Conservation (phyloP, 1,140 invertebrate genomes). For the Lordiphosa stackelbergi region DNA sequence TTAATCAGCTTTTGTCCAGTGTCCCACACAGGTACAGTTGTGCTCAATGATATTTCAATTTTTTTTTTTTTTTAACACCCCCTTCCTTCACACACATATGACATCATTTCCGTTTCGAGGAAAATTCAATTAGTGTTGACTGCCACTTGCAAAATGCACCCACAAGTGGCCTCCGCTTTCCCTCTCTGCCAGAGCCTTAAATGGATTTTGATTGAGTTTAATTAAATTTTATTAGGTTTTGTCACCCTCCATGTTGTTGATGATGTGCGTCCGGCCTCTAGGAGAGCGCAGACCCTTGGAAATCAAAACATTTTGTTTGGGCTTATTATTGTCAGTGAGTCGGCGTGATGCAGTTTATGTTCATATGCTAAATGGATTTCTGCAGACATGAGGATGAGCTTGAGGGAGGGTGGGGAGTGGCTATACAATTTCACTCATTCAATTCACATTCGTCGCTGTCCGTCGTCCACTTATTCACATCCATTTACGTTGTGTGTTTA, state of each 20-base stretch:
- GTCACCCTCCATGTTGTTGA: conserved; percentile 54
- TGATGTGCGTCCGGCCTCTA: conserved; percentile 52
- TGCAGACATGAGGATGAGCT: neutral
- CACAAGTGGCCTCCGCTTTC: conserved; percentile 18
- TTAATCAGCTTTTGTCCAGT: conserved; percentile 55
- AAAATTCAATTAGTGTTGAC: conserved; percentile 33
- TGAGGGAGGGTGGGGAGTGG: neutral
- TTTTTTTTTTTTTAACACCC: conserved; percentile 7
- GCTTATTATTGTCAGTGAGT: conserved; percentile 49
- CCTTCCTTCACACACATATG: conserved; percentile 5
- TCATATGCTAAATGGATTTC: conserved; percentile 48
- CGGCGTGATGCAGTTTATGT: conserved; percentile 42
- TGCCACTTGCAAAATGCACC: conserved; percentile 19
- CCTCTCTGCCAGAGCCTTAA: conserved; percentile 47
- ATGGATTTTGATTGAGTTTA: conserved; percentile 75
- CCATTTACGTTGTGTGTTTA: conserved; percentile 60
- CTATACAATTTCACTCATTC: conserved; percentile 63
- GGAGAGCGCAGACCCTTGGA: conserved; percentile 2
- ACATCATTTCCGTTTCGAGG: conserved; percentile 41
- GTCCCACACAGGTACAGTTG: conserved; percentile 45
- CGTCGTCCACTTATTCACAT: conserved; percentile 30
- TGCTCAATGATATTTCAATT: conserved; percentile 33
- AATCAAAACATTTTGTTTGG: conserved; percentile 68
- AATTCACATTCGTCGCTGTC: conserved; percentile 50
- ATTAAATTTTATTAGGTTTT: conserved; percentile 76